Conservation (phyloP, 2,797 vertebrate species). For the Danio tinwini region DNA sequence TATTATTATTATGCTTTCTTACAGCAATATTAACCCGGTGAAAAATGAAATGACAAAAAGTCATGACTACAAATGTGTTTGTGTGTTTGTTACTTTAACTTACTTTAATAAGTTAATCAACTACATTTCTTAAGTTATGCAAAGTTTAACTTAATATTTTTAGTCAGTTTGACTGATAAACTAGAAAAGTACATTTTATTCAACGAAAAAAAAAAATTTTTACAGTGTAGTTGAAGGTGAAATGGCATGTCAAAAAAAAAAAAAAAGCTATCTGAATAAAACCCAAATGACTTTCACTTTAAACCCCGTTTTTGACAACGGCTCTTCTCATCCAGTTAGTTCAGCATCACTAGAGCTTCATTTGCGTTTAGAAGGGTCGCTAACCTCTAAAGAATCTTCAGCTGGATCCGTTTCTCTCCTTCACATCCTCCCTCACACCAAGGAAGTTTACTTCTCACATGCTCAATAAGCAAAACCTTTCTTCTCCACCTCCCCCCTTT, state of each 20-base stretch:
- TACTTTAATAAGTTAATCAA: too few species aligned
- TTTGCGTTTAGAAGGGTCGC: slow-evolving; percentile 34
- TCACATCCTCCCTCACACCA: slow-evolving; percentile 3
- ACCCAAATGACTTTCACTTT: slow-evolving; percentile 18
- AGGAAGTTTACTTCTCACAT: slow-evolving; percentile 12
- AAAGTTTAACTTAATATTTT: too few species aligned
- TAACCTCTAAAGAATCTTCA: slow-evolving; percentile 24
- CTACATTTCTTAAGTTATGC: too few species aligned
- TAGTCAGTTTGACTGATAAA: too few species aligned
- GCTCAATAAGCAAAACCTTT: background rate
- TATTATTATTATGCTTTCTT: too few species aligned
- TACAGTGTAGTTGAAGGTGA: background rate
- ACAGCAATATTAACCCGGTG: too few species aligned
- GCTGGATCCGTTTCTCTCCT: background rate
- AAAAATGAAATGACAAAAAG: too few species aligned
- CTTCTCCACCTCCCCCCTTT: background rate
- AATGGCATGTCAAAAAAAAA: background rate
- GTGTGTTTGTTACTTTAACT: too few species aligned
- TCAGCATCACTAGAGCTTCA: slow-evolving; percentile 15
- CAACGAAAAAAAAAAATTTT: too few species aligned
- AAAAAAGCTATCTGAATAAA: background rate
- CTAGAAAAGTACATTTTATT: too few species aligned
- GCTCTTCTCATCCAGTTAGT: slow-evolving; percentile 34
- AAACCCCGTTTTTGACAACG: background rate
- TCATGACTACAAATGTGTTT: too few species aligned